phyloP scores from a whole-genome alignment of 2,797 vertebrate genomes.

The Spheniscus humboldti region DNA sequence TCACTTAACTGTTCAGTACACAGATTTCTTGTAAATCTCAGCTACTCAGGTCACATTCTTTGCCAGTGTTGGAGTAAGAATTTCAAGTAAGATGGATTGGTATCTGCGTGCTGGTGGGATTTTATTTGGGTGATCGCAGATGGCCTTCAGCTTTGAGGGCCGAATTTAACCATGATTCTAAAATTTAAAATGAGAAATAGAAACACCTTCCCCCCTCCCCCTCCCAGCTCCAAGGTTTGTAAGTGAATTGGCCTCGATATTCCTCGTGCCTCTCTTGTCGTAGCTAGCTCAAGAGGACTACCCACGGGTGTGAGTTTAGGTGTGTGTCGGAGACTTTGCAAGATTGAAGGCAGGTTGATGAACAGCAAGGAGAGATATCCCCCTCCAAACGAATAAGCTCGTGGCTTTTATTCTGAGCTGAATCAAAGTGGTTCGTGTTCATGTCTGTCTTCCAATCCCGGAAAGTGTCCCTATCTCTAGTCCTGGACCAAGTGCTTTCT shows the following conservation, averaged over 20 bases:
- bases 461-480: background rate
- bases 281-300: background rate
- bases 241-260: background rate
- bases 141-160: background rate
- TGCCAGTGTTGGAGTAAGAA: background rate
- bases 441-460: background rate
- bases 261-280: fast-evolving
- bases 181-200: background rate
- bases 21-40: background rate
- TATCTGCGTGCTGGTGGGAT: background rate
- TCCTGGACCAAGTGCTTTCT: background rate
- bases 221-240: background rate
- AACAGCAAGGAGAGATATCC: background rate
- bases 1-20: background rate
- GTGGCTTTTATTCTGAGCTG: background rate
- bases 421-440: background rate
- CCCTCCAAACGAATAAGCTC: background rate
- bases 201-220: background rate
- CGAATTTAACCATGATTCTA: background rate
- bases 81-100: background rate
- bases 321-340: background rate
- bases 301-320: fast-evolving
- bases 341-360: background rate
- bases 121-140: background rate
- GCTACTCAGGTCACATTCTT: fast-evolving